phyloP scores from a whole-genome alignment of 1,140 invertebrate species.

The Zaprionus lachaisei region DNA sequence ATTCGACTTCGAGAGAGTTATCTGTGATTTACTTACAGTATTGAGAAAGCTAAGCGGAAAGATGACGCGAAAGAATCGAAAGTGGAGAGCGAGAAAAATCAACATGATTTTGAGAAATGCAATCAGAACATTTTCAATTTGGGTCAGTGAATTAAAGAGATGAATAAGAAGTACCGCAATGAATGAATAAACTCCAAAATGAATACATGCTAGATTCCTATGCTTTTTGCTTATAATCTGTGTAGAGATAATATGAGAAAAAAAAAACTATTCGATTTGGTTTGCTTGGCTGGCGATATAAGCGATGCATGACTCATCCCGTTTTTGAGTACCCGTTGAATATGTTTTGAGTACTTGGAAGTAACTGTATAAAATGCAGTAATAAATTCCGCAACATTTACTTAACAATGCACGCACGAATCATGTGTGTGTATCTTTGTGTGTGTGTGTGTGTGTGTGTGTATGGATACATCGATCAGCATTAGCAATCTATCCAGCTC shows the following conservation, averaged over 20 bases:
- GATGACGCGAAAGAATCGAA: slow-evolving; percentile 32
- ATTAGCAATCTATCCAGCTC: not conserved
- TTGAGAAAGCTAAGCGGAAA: slow-evolving; percentile 24
- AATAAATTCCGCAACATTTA: slow-evolving; percentile 49
- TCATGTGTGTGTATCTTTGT: not conserved
- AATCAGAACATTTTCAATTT: slow-evolving; percentile 4
- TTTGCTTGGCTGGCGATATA: slow-evolving; percentile 31
- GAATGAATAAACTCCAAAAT: not conserved
- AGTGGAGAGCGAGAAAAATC: slow-evolving; percentile 7
- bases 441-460: not conserved
- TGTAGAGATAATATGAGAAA: too few relatives aligned
- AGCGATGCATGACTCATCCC: slow-evolving; percentile 45
- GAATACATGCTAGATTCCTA: not conserved
- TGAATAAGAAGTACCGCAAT: slow-evolving; percentile 1
- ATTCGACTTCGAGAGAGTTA: not conserved
- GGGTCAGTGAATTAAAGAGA: slow-evolving; percentile 4
- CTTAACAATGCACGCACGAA: slow-evolving; percentile 1
- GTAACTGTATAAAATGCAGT: slow-evolving; percentile 45
- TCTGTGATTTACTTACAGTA: not conserved
- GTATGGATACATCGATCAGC: slow-evolving; percentile 2
- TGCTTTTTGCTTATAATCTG: not conserved
- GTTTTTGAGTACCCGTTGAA: not conserved
- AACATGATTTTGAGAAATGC: not conserved
- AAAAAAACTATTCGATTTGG: slow-evolving; percentile 15
- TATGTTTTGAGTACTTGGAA: not conserved